Base-by-base conservation (phyloP, 2,113 vertebrate genomes). In the Semnornis frantzii region DNA sequence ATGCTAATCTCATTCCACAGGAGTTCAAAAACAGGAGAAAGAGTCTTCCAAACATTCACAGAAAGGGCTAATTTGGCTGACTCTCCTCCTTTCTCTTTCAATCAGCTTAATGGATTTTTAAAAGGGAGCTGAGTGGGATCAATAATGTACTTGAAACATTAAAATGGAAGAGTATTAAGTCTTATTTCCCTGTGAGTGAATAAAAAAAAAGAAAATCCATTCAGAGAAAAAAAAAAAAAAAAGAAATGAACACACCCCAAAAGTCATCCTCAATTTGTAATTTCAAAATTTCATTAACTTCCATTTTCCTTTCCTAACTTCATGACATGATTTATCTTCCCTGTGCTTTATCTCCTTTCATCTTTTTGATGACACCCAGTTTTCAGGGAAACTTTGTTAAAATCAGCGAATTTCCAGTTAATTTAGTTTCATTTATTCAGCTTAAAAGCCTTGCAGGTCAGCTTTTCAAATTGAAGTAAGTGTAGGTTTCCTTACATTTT, bases 241-340 rank as follows among this genome's bases (percentile, higher is more conserved):
- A 66, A 81, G 81, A 95, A 50, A 30, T 19, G 7, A 81, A 21
- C 14, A 34, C 66, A 50, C 4, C 66, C 30, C 21, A 89, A 76
- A 92, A 89, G 4, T n/a, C 27, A 77, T 30, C 7, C 5, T 86
- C 54, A 78, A 42, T 46, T 85, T 79, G 9, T 39, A 74, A 79
- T 82, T 89, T 92, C 68, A 63, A 92, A 85, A 73, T 82, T 69
- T 69, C 44, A 55, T 72, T 80, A 73, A 3, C 30, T 89, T 95
- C 30, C 2, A 1, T 68, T 64, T 87, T 65, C 5, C 4, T 82
- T 71, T 82, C 19, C 12, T 79, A 79, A 66, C 3, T 76, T 72
- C 59, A 59, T 0, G 3, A 58, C 7, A 19, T 27, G 8, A 75
- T 87, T 87, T 76, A 52, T 76, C 15, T 76, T 70, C 12, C 7